Evolutionary conservation across 2,113 vertebrate species (phyloP).

Genomic region (Ifrita kowaldi): DNA sequence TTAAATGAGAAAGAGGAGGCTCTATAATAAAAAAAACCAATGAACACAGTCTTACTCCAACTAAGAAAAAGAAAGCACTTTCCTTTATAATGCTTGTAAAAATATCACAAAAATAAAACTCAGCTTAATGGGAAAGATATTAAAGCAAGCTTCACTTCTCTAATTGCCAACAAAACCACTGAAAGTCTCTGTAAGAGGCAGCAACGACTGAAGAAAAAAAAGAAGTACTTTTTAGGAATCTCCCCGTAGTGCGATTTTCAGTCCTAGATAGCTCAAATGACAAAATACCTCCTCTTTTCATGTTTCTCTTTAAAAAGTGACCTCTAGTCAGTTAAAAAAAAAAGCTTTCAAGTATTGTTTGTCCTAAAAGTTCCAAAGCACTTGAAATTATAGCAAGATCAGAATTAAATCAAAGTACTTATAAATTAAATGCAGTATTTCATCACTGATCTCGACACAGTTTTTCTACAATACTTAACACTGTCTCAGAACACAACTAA

Average conservation of each 20-base stretch:
- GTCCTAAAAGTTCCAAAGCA: not conserved
- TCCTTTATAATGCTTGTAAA: not conserved
- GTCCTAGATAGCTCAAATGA: not conserved
- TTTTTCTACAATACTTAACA: not conserved
- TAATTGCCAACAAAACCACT: not conserved
- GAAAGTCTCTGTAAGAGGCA: not conserved
- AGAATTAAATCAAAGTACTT: not conserved
- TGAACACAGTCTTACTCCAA: not conserved
- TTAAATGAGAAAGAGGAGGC: not conserved
- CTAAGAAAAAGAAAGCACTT: not conserved
- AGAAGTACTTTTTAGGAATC: not conserved
- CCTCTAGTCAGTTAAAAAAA: not conserved
- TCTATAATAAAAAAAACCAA: not conserved
- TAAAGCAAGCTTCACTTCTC: not conserved
- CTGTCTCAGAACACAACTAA: not conserved
- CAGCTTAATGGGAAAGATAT: not conserved
- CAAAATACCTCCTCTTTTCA: not conserved
- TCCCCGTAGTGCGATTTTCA: not conserved
- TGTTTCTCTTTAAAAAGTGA: not conserved
- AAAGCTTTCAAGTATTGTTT: not conserved
- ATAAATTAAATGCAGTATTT: not conserved
- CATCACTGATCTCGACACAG: not conserved
- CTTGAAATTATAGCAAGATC: not conserved
- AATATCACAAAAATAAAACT: not conserved
- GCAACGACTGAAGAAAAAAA: not conserved